These are phyloP conservation scores for Lycaon pictus DNA, from an alignment of 2,113 vertebrate genomes.

Conservation along the genomic window DNA sequence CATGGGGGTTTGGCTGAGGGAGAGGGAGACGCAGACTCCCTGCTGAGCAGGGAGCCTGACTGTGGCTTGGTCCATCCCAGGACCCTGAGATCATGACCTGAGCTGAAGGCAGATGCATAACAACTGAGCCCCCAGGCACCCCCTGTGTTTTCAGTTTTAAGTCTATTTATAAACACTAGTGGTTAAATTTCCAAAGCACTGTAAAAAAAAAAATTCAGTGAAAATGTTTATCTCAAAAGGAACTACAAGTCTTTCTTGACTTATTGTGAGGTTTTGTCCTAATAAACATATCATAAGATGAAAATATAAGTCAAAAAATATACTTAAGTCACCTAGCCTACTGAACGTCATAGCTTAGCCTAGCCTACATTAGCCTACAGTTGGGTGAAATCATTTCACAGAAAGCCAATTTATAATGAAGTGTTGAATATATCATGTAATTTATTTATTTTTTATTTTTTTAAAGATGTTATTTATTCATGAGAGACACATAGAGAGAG, in stretches of 20 bases:
- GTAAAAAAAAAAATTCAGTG: slow-evolving; percentile 28
- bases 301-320: neutral
- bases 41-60: too few relatives aligned
- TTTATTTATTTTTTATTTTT: neutral
- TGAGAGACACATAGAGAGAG: too few relatives aligned
- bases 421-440: neutral
- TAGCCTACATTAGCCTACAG: neutral
- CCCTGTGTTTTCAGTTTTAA: neutral
- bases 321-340: neutral
- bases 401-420: neutral
- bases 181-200: slow-evolving; percentile 64
- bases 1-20: too few relatives aligned
- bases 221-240: slow-evolving; percentile 69
- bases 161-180: slow-evolving; percentile 34
- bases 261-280: neutral
- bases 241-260: neutral
- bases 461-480: too few relatives aligned
- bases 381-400: neutral
- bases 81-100: too few relatives aligned
- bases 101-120: too few relatives aligned
- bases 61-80: too few relatives aligned
- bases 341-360: neutral
- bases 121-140: too few relatives aligned
- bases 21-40: too few relatives aligned
- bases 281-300: neutral